Percentiles rank a stretch among this genome's conserved stretches.
Conservation (phyloP, 2,888 invertebrate genomes). For the Pheosia tremula region DNA sequence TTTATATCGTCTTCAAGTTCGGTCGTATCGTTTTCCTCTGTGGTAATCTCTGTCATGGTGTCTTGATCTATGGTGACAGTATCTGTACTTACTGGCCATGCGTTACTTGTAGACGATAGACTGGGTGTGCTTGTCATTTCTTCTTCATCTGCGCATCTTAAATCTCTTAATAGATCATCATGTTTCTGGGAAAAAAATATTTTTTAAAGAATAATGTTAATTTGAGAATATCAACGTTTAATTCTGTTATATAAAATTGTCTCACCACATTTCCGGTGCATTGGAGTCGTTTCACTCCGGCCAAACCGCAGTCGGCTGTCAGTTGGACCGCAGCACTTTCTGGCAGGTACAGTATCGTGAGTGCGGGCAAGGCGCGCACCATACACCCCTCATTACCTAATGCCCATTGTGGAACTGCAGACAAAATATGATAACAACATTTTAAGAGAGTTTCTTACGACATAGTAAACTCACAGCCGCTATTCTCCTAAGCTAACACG, state of each 20-base stretch:
- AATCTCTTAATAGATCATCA: conserved; percentile 84
- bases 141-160: conserved; percentile 84
- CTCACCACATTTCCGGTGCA: conserved; percentile 91
- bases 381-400: conserved; percentile 87
- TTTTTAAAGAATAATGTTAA: neutral
- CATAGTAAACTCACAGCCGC: neutral
- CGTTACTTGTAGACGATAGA: conserved; percentile 46
- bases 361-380: conserved; percentile 88
- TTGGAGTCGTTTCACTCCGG: conserved; percentile 88
- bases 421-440: conserved; percentile 21
- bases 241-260: neutral
- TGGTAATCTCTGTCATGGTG: conserved; percentile 51
- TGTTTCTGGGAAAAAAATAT: conserved; percentile 78
- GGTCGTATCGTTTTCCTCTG: conserved; percentile 58
- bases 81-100: conserved; percentile 54
- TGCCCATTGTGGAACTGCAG: conserved; percentile 91
- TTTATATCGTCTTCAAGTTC: conserved; percentile 58
- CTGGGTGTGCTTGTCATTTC: conserved; percentile 59
- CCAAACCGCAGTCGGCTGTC: conserved; percentile 90
- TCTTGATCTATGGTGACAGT: conserved; percentile 57
- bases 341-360: conserved; percentile 90
- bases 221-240: neutral
- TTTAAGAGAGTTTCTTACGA: neutral
- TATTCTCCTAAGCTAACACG: too few species aligned
- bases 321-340: conserved; percentile 91